These are phyloP conservation scores for Blastobasis adustella DNA, from an alignment of 2,888 invertebrate species.

Conservation along the genomic window DNA sequence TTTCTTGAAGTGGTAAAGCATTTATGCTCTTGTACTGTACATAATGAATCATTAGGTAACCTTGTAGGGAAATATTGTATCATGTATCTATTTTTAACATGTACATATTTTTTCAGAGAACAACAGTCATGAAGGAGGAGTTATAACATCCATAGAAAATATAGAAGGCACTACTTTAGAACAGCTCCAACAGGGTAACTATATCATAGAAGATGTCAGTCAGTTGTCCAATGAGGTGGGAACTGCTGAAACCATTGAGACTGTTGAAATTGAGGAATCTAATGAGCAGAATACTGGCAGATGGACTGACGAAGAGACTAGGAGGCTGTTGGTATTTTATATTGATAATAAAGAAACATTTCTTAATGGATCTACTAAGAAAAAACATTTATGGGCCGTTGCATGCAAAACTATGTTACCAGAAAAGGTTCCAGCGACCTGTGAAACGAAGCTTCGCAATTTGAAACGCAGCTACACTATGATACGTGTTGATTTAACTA, in stretches of 20 bases:
- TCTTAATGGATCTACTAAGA: conserved; percentile 36
- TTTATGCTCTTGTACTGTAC: neutral
- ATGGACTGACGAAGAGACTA: conserved; percentile 51
- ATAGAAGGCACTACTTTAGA: conserved; percentile 6
- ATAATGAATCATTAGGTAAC: neutral
- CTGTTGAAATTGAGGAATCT: conserved; percentile 4
- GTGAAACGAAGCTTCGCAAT: conserved; percentile 41
- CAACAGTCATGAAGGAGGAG: conserved; percentile 33
- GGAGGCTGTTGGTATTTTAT: conserved; percentile 51
- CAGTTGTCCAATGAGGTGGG: neutral
- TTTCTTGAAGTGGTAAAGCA: conserved; percentile 12
- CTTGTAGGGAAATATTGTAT: neutral
- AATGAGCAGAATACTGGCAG: conserved; percentile 15
- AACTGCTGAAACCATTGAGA: neutral
- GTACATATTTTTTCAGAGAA: conserved; percentile 18
- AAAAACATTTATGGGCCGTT: conserved; percentile 52
- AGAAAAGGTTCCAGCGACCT: conserved; percentile 38
- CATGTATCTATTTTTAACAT: neutral
- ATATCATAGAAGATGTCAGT: conserved; percentile 13
- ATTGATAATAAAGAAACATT: conserved; percentile 59
- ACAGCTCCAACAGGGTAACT: conserved; percentile 24
- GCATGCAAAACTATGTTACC: conserved; percentile 58
- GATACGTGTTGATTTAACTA: conserved; percentile 29
- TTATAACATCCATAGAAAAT: conserved; percentile 33
- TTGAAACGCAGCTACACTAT: conserved; percentile 42